These are phyloP conservation scores for Pempheris klunzingeri DNA, from an alignment of 2,797 vertebrate species.

Conservation along the genomic window DNA sequence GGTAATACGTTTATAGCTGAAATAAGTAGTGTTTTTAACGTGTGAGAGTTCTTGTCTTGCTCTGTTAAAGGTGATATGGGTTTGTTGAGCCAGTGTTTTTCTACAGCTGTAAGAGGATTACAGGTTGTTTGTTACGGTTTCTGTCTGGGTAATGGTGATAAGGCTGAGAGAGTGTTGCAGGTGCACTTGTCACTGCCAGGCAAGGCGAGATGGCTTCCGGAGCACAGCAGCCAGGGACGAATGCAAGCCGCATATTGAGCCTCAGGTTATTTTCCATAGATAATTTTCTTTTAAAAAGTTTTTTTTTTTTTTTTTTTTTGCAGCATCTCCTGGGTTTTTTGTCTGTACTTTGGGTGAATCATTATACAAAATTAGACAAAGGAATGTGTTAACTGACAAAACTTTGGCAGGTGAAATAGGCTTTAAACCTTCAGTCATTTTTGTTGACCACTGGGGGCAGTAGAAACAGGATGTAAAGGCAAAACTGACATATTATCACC, in stretches of 20 bases:
- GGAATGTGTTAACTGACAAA: not conserved
- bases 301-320: constrained; percentile 39
- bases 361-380: constrained; percentile 22
- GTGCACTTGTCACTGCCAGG: constrained; percentile 66
- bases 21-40: constrained; percentile 69
- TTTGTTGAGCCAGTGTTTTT: constrained; percentile 72
- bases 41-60: constrained; percentile 61
- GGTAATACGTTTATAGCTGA: constrained; percentile 45
- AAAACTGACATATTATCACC: not conserved
- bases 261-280: constrained; percentile 53
- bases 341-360: not conserved
- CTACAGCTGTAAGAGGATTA: constrained; percentile 86
- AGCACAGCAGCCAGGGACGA: constrained; percentile 47
- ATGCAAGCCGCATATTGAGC: constrained; percentile 33
- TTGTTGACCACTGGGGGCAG: not conserved
- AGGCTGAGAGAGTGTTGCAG: constrained; percentile 72
- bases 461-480: not conserved
- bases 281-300: constrained; percentile 26
- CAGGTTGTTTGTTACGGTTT: constrained; percentile 79
- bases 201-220: constrained; percentile 63
- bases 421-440: not conserved
- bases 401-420: not conserved
- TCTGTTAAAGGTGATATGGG: constrained; percentile 68
- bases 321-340: not conserved
- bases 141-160: constrained; percentile 83